Percentiles rank a stretch among this genome's conserved stretches.
phyloP scores from a whole-genome alignment of 2,888 invertebrate genomes.

The Nysson spinosus region DNA sequence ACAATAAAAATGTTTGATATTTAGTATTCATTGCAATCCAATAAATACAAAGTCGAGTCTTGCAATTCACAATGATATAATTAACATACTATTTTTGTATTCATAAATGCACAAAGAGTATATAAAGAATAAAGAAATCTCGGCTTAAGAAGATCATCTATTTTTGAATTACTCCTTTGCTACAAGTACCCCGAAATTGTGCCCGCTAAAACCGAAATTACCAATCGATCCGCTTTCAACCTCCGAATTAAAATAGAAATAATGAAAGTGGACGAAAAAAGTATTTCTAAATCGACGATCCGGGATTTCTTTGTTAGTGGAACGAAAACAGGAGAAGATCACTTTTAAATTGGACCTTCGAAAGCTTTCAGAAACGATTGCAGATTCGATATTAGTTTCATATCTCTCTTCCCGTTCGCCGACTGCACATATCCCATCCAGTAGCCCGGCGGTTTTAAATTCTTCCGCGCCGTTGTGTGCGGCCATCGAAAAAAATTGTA shows the following conservation, averaged over 20 bases:
- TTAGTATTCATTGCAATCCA: no score
- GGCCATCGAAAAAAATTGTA: conserved; percentile 60
- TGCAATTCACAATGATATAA: no score
- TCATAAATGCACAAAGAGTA: no score
- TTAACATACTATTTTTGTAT: no score
- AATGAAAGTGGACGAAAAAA: neutral
- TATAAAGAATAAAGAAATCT: no score
- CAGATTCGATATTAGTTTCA: conserved; percentile 57
- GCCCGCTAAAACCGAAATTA: no score
- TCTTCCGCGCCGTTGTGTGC: conserved; percentile 51
- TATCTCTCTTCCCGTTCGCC: conserved; percentile 37
- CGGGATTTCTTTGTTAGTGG: conserved; percentile 52
- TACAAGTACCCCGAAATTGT: no score
- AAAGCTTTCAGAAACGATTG: conserved; percentile 57
- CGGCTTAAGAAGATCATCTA: no score
- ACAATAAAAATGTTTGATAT: no score
- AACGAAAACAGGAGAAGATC: conserved; percentile 55
- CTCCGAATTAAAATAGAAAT: neutral
- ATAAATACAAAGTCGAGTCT: no score
- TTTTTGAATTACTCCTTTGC: no score
- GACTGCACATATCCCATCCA: conserved; percentile 31
- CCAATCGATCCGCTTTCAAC: no score
- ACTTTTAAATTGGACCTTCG: conserved; percentile 56
- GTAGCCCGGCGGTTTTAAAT: conserved; percentile 55
- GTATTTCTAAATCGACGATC: conserved; percentile 19